Base-by-base conservation (phyloP, 2,888 invertebrate genomes). In the Drosophila nigricruria region DNA sequence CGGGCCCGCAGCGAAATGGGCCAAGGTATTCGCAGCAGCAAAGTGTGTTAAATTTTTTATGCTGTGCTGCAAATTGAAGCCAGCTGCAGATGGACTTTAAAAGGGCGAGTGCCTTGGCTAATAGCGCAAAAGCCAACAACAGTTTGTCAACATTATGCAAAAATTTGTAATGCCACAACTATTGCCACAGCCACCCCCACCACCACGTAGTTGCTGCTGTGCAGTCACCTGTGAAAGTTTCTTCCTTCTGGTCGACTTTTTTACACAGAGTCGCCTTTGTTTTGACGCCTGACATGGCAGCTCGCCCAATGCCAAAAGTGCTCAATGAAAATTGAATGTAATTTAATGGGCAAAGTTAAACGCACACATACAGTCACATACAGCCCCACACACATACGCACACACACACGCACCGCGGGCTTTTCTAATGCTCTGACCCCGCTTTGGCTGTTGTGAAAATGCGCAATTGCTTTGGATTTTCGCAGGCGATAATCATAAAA, bases 291-390 rank as follows among this genome's bases (percentile, higher is more conserved):
- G 34, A n/a, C 30, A 40, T 56, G 40, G 30, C 57, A 10, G 23
- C 23, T 59, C 65, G 69, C 63, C 69, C 70, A 80, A 71, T 70
- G 78, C 63, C 69, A 65, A 67, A 71, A 74, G 74, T 73, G 67
- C 78, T 82, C 88, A 89, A 88, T 85, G 87, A 85, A 89, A 87
- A 89, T 89, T 85, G 89, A 87, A 85, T 88, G 74, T 81, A 73
- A 89, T 81, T 89, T 86, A 85, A 87, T 81, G 78, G 62, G 58
- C 64, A 75, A 89, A 89, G 86, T 89, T 87, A 52, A 53, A 71
- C 76, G 59, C 32, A 43, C 23, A 30, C 30, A 30, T 27, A 53
- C 60, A 53, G 45, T 45, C 54, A 14, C 36, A 64, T 25, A 53
- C 60, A 56, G 47, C 42, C 53, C n/a, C 30, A 64, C 34, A 42